A percentile compares a stretch with the other conserved stretches of the same genome.
Conservation (phyloP, 2,888 invertebrate genomes). For the Platycheirus rosarum region DNA sequence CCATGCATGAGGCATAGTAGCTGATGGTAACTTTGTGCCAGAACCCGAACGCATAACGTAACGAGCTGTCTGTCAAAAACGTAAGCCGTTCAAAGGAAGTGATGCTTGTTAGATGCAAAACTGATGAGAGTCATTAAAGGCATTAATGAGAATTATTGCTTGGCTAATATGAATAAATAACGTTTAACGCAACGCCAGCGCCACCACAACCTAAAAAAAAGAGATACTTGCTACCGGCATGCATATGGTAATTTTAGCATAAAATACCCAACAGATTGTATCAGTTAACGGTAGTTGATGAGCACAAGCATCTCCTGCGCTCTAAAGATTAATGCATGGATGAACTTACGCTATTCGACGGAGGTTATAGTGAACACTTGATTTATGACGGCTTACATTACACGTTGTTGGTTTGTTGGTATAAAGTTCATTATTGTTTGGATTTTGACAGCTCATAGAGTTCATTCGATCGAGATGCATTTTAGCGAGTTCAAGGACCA, state of each 20-base stretch:
- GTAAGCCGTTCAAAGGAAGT: slow-evolving; percentile 40
- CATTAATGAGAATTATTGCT: slow-evolving; percentile 61
- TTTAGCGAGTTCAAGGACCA: slow-evolving; percentile 3
- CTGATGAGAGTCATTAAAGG: slow-evolving; percentile 42
- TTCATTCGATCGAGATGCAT: background rate
- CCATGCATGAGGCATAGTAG: slow-evolving; percentile 32
- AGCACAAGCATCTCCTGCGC: slow-evolving; percentile 2
- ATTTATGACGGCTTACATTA: slow-evolving; percentile 25
- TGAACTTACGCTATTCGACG: slow-evolving; percentile 26
- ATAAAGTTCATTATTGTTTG: slow-evolving; percentile 24
- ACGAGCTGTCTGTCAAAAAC: slow-evolving; percentile 3
- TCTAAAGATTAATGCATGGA: slow-evolving; percentile 27
- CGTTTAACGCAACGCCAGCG: slow-evolving; percentile 7
- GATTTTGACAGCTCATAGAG: slow-evolving; percentile 17
- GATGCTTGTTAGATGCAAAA: slow-evolving; percentile 39
- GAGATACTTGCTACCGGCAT: background rate
- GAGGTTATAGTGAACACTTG: background rate
- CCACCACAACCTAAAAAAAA: background rate
- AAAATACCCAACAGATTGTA: slow-evolving; percentile 52
- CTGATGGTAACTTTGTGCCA: slow-evolving; percentile 13
- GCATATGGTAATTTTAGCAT: slow-evolving; percentile 21
- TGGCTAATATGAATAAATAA: slow-evolving; percentile 56
- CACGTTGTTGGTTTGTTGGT: background rate
- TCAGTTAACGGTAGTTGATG: slow-evolving; percentile 25
- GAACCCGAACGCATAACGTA: slow-evolving; percentile 15